Evolutionary conservation across 2,113 vertebrate genomes (phyloP).

Genomic region (Ptychochromis oligacanthus): DNA sequence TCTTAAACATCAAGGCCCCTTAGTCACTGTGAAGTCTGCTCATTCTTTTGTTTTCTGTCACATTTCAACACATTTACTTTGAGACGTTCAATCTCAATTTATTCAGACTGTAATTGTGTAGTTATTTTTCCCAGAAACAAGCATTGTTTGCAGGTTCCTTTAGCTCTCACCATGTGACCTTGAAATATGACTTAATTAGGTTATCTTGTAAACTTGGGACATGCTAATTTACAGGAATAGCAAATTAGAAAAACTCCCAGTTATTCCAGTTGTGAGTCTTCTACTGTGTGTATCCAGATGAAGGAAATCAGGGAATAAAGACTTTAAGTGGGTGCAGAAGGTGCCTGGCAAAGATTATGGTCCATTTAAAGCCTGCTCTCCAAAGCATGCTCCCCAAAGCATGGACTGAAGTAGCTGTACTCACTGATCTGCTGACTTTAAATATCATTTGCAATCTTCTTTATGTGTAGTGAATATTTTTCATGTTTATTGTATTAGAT

Average conservation of each 20-base stretch:
- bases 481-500: neutral
- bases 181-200: neutral
- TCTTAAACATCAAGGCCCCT: neutral
- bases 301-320: neutral
- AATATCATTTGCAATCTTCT: neutral
- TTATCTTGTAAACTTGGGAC: neutral
- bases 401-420: neutral
- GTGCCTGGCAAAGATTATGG: neutral
- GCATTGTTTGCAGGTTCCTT: neutral
- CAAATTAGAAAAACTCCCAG: neutral
- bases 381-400: neutral
- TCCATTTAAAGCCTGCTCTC: neutral
- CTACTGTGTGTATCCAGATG: neutral
- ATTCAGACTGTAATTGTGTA: neutral
- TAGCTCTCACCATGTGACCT: neutral
- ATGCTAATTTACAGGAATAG: neutral
- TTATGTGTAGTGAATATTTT: neutral
- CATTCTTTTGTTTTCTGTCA: neutral
- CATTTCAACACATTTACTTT: neutral
- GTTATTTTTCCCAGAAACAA: neutral
- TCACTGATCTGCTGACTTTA: neutral
- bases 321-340: slow-evolving; percentile 4
- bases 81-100: neutral
- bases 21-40: neutral
- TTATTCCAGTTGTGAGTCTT: neutral